phyloP scores from a whole-genome alignment of 1,140 invertebrate species.

The Carcinoscorpius rotundicauda region DNA sequence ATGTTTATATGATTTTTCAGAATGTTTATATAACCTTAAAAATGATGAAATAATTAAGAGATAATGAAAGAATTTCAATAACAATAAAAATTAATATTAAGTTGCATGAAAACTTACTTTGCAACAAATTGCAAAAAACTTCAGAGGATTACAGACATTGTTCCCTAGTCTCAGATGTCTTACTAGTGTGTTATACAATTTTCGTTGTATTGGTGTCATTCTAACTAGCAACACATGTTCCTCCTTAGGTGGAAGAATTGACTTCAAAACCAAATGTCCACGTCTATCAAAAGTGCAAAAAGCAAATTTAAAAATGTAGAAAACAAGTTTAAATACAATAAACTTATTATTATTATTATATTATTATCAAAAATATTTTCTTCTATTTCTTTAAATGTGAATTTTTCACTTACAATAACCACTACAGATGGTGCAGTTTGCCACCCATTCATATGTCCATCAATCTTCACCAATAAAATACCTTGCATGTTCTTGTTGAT shows the following conservation, averaged over 20 bases:
- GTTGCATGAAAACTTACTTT: constrained; percentile 47
- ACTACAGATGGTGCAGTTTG: no score
- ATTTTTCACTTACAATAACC: no score
- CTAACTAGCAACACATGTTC: constrained; percentile 81
- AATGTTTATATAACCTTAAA: no score
- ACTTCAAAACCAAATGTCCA: constrained; percentile 74
- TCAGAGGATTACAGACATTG: constrained; percentile 78
- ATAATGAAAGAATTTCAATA: constrained; percentile 5
- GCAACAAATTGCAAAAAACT: constrained; percentile 95
- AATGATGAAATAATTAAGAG: constrained; percentile 15
- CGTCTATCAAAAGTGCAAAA: constrained; percentile 40
- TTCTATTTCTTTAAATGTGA: no score
- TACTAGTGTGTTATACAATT: constrained; percentile 81
- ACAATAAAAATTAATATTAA: background rate
- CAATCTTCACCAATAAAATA: no score
- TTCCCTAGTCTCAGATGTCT: constrained; percentile 74
- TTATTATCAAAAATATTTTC: no score
- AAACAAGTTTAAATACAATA: no score
- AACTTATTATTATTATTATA: no score
- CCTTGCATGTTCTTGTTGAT: no score
- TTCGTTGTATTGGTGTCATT: constrained; percentile 74
- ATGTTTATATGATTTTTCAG: no score
- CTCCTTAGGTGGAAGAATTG: constrained; percentile 73
- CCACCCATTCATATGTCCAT: no score
- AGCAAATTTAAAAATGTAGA: constrained; percentile 1